Conservation (phyloP, 1,140 invertebrate species). For the Lepidurus arcticus region DNA sequence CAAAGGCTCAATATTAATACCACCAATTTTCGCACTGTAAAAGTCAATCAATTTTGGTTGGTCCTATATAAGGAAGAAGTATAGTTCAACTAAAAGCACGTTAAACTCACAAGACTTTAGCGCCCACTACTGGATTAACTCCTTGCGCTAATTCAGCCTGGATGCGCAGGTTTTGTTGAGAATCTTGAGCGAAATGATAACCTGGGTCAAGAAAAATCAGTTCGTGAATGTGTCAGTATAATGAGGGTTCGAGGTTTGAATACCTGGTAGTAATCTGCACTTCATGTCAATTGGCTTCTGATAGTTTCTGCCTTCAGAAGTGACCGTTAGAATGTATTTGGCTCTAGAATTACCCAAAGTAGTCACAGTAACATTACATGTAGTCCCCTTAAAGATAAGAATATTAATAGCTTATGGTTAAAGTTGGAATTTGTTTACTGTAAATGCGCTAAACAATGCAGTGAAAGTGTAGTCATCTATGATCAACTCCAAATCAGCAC, state of each 20-base stretch:
- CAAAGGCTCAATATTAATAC: neutral
- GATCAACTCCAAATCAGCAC: no score
- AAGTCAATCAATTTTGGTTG: no score
- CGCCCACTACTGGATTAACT: neutral
- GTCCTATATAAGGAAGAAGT: neutral
- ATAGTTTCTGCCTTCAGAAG: neutral
- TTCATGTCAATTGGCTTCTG: neutral
- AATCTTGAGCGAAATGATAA: neutral
- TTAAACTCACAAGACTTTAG: neutral
- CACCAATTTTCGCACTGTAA: neutral
- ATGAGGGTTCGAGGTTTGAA: no score
- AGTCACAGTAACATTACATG: neutral
- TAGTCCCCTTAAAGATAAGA: neutral
- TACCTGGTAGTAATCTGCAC: neutral
- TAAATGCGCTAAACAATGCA: neutral
- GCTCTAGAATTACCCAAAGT: neutral
- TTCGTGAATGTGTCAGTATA: neutral
- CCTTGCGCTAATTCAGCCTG: neutral
- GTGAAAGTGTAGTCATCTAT: no score
- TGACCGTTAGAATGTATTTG: neutral
- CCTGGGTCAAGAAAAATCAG: neutral
- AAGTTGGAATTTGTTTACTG: neutral
- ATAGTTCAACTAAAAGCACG: neutral
- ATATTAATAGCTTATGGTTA: neutral
- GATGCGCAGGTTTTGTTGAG: neutral